A percentile compares a stretch with the other conserved stretches of the same genome.
phyloP scores from a whole-genome alignment of 2,113 vertebrate species.

The Barbus barbus region DNA sequence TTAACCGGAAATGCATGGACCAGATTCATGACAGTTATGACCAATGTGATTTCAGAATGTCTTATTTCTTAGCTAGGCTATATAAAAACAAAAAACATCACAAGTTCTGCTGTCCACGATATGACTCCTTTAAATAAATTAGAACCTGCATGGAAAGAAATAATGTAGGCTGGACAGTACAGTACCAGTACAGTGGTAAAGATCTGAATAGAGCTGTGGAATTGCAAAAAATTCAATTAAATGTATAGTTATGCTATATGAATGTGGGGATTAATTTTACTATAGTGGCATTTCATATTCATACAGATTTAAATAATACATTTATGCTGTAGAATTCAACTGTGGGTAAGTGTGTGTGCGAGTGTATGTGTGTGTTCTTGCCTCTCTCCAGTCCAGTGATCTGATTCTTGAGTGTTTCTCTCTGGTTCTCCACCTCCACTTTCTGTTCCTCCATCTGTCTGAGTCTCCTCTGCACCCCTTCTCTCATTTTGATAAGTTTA shows the following conservation, averaged over 20 bases:
- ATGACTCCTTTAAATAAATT: not conserved
- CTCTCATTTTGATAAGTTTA: constrained; percentile 85
- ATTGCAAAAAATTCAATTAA: not conserved
- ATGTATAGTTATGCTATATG: not conserved
- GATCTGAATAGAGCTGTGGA: not conserved
- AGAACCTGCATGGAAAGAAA: not conserved
- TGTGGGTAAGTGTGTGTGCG: not conserved
- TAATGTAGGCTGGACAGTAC: not conserved
- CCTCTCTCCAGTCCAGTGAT: constrained; percentile 88
- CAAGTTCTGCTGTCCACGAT: not conserved
- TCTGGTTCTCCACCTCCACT: constrained; percentile 80
- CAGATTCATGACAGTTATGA: no score
- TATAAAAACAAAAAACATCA: not conserved
- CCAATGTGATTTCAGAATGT: no score
- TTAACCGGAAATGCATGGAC: no score
- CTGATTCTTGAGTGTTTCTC: constrained; percentile 83
- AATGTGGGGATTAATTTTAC: not conserved
- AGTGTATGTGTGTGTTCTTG: constrained; percentile 62
- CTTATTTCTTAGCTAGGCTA: not conserved
- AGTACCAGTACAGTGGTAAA: not conserved
- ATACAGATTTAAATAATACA: not conserved
- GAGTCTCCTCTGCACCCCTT: constrained; percentile 82
- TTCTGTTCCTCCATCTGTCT: constrained; percentile 85
- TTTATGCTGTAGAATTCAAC: no score
- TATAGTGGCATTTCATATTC: not conserved